These are phyloP conservation scores for Chorisops tibialis DNA, from an alignment of 2,888 invertebrate genomes.

Conservation along the genomic window DNA sequence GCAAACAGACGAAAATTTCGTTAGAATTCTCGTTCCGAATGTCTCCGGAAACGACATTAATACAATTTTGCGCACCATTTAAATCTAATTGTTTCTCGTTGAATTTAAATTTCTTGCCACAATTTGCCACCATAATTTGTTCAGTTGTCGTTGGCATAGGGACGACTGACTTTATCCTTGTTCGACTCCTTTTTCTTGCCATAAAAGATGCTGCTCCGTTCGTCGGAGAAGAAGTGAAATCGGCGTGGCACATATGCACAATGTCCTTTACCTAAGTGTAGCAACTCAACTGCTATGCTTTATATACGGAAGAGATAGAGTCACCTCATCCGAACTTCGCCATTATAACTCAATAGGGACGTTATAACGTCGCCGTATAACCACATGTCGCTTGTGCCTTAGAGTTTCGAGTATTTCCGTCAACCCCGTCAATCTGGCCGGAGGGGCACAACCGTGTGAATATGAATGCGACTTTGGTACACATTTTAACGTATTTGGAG, in stretches of 20 bases:
- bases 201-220: too few relatives aligned
- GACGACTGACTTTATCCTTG: too few relatives aligned
- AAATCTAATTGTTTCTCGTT: constrained; percentile 34
- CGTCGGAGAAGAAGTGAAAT: too few relatives aligned
- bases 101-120: constrained; percentile 34
- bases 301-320: constrained; percentile 13
- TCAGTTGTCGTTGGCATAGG: constrained; percentile 26
- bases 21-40: constrained; percentile 16
- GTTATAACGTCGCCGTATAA: constrained; percentile 27
- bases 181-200: too few relatives aligned
- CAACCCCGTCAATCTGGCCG: constrained; percentile 13
- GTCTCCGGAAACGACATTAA: constrained; percentile 31
- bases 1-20: constrained; percentile 17
- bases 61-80: constrained; percentile 34
- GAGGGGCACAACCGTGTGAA: constrained; percentile 18
- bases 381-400: constrained; percentile 21
- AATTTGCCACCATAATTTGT: constrained; percentile 33
- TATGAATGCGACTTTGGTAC: constrained; percentile 1
- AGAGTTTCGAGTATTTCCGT: constrained; percentile 3
- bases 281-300: too few relatives aligned
- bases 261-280: too few relatives aligned
- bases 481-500: constrained; percentile 36
- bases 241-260: too few relatives aligned
- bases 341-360: constrained; percentile 32
- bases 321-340: constrained; percentile 29